Evolutionary conservation across 1,140 invertebrate genomes (phyloP).

Genomic region (Cotesia chilonis): DNA sequence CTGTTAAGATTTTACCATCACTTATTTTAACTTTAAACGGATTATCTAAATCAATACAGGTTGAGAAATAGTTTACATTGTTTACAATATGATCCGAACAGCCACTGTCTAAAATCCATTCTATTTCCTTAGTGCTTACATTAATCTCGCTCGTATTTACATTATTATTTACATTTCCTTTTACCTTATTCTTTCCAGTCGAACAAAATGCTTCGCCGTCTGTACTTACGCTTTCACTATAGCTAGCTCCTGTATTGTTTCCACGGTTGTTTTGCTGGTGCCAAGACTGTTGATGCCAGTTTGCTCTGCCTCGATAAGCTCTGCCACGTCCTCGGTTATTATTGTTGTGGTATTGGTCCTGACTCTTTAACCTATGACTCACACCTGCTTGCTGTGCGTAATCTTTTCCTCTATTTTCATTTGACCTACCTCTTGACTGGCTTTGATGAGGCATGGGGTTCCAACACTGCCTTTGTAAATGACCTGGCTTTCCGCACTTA

Average conservation of each 20-base stretch:
- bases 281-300: too few species aligned
- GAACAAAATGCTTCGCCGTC: not conserved
- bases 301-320: too few species aligned
- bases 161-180: conserved; percentile 5
- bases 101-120: conserved; percentile 44
- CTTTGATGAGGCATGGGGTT: not conserved
- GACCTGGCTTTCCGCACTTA: not conserved
- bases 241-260: too few species aligned
- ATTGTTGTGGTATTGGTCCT: too few species aligned
- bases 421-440: too few species aligned
- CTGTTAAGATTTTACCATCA: too few species aligned
- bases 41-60: too few species aligned
- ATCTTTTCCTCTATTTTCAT: not conserved
- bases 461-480: not conserved
- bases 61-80: conserved; percentile 35
- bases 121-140: conserved; percentile 10
- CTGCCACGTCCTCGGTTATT: too few species aligned
- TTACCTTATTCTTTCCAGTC: not conserved
- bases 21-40: too few species aligned
- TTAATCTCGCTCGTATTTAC: conserved; percentile 3
- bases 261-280: too few species aligned
- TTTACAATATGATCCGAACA: conserved; percentile 43
- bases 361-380: too few species aligned
- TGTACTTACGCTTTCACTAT: too few species aligned
- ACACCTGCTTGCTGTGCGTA: not conserved